Base-by-base conservation (phyloP, 2,888 invertebrate genomes). In the Koerneria pararmatus region DNA sequence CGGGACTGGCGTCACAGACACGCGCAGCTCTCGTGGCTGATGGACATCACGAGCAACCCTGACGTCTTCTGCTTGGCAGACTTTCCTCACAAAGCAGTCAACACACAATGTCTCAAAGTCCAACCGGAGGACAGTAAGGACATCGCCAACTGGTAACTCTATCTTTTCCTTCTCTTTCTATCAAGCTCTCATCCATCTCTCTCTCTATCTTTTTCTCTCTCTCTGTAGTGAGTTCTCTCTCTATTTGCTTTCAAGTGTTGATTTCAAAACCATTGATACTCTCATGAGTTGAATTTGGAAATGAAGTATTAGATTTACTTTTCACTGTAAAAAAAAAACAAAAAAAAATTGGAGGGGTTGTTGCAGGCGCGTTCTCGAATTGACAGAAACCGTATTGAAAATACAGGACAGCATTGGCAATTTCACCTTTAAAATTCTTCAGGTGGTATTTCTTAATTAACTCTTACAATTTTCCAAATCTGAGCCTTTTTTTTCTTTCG, bases 51-150 rank as follows among this genome's bases (percentile, higher is more conserved):
- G 32, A 93, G 93, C 83, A 89, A 91, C 85, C 89, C 92, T 0
- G 97, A 97, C 83, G 88, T 97, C 73, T 94, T 97, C 85, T 92
- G 92, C 82, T 91, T 98, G 83, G 91, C 92, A 35, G 91, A 95
- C 84, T 90, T 91, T 84, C 90, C 91, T 0, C 93, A 90, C 83
- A 90, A 90, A 78, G 89, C 91, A 2, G 92, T 95, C 1, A 88
- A 90, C 1, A 89, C 92, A 54, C 93, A 95, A 79, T 88, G 92
- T 72, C 85, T 97, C 48, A 69, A 66, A 53, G 57, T 79, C 46
- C 98, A 98, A 86, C 95, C 95, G 0, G 97, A 97, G 86, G 90
- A 90, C 31, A 93, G 92, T 84, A 92, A 94, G 84, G 95, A 95
- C 84, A 89, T 94, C 56, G 89, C 90, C 54, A 91, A 91, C 27